Conservation (phyloP, 2,113 vertebrate species). For the Brienomyrus longianalis region DNA sequence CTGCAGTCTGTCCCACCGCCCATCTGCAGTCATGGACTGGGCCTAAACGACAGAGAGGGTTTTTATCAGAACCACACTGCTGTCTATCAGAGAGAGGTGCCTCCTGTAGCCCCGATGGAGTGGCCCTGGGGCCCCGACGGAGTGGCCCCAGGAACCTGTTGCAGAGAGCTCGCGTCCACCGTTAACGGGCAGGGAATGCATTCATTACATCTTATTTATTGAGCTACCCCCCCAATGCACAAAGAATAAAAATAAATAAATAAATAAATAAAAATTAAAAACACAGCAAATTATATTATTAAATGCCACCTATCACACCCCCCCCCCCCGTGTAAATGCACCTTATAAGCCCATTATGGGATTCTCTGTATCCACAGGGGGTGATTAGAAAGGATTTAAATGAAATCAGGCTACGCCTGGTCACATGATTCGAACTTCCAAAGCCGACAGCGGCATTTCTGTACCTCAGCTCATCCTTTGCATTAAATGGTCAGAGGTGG, state of each 20-base stretch:
- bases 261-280: not conserved
- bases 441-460: not conserved
- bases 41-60: not conserved
- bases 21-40: not conserved
- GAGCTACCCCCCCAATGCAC: not conserved
- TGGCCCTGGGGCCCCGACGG: not conserved
- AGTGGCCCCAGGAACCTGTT: not conserved
- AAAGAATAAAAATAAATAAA: not conserved
- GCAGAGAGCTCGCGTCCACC: not conserved
- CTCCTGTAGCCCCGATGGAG: not conserved
- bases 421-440: not conserved
- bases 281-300: not conserved
- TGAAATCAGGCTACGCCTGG: not conserved
- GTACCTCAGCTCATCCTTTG: not conserved
- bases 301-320: not conserved
- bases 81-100: not conserved
- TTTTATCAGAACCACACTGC: not conserved
- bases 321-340: not conserved
- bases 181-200: not conserved
- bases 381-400: not conserved
- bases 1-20: not conserved
- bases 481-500: not conserved
- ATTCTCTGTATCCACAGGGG: not conserved
- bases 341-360: not conserved
- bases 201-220: not conserved